These are phyloP conservation scores for Diadegma fenestrale DNA, from an alignment of 2,888 invertebrate genomes.

Conservation along the genomic window DNA sequence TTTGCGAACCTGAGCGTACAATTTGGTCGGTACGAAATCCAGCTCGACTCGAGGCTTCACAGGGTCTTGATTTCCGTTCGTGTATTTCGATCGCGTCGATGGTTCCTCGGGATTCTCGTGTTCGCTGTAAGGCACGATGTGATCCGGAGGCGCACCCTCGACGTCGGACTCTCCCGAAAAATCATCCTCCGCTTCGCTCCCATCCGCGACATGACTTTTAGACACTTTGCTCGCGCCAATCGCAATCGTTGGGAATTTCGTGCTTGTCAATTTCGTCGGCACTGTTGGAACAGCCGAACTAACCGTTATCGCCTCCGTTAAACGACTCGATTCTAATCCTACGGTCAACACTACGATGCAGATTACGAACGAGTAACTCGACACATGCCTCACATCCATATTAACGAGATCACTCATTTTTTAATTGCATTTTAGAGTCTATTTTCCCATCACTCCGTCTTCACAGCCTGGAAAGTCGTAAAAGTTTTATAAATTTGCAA, in stretches of 20 bases:
- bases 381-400: constrained; percentile 58
- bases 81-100: constrained; percentile 81
- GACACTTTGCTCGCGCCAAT: constrained; percentile 25
- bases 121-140: constrained; percentile 79
- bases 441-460: constrained; percentile 7
- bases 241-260: not conserved
- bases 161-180: constrained; percentile 65
- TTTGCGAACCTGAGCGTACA: constrained; percentile 90
- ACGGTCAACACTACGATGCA: constrained; percentile 43
- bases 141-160: constrained; percentile 73
- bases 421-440: constrained; percentile 54
- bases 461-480: not conserved
- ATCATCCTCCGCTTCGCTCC: constrained; percentile 30
- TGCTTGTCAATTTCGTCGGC: not conserved
- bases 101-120: constrained; percentile 82
- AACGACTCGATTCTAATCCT: constrained; percentile 58
- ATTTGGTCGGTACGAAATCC: constrained; percentile 88
- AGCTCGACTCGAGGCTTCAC: constrained; percentile 73
- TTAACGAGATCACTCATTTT: constrained; percentile 33
- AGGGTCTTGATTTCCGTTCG: constrained; percentile 72
- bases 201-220: constrained; percentile 44
- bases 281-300: constrained; percentile 5
- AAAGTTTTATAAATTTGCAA: not conserved
- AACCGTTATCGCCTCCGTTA: constrained; percentile 8
- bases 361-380: constrained; percentile 58